Conservation (phyloP, 2,113 vertebrate genomes). For the Dipodomys spectabilis region DNA sequence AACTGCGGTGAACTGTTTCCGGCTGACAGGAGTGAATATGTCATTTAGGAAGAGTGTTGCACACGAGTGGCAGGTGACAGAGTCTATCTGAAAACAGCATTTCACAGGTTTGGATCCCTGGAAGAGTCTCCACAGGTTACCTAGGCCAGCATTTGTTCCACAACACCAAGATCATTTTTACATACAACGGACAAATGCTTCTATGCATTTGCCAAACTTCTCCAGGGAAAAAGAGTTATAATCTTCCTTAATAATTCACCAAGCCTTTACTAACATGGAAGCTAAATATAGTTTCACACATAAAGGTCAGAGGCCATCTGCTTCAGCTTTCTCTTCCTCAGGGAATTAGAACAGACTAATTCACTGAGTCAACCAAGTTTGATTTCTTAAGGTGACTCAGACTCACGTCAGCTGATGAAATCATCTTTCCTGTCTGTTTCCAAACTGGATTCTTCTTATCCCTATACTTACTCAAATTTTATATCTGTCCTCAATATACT, state of each 20-base stretch:
- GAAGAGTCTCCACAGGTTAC: neutral
- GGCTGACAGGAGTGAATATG: neutral
- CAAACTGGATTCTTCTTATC: neutral
- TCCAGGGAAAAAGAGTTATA: constrained; percentile 53
- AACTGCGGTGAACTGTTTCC: neutral
- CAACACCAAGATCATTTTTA: constrained; percentile 39
- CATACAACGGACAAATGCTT: constrained; percentile 54
- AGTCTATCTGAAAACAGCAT: neutral
- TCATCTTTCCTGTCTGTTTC: neutral
- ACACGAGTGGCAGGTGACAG: neutral
- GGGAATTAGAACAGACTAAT: constrained; percentile 38
- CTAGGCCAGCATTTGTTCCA: neutral
- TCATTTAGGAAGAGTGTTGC: neutral
- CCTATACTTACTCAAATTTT: neutral
- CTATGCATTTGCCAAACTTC: constrained; percentile 45
- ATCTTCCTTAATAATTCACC: constrained; percentile 71
- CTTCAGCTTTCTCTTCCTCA: constrained; percentile 42
- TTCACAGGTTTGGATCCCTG: neutral
- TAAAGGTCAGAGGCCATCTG: constrained; percentile 63
- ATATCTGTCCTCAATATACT: neutral
- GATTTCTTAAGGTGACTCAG: constrained; percentile 49
- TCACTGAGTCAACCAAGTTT: constrained; percentile 11
- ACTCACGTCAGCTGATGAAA: neutral
- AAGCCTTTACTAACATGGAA: constrained; percentile 4
- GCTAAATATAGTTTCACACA: constrained; percentile 62